A percentile compares a stretch with the other conserved stretches of the same genome.
phyloP scores from a whole-genome alignment of 2,113 vertebrate genomes.

The Tiliqua scincoides region DNA sequence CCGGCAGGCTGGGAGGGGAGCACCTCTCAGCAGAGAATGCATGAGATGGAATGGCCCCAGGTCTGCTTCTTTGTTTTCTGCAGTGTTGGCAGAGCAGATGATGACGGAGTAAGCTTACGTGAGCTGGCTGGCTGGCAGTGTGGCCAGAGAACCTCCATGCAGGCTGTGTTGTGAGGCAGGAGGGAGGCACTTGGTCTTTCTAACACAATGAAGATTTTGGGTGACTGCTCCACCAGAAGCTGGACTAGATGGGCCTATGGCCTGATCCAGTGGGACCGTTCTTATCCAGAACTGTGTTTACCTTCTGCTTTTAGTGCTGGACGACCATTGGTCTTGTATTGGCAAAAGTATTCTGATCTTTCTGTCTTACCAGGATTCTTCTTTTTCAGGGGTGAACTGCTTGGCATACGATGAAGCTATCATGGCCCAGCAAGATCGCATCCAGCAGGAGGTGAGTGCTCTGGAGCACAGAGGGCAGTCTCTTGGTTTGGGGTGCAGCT shows the following conservation, averaged over 20 bases:
- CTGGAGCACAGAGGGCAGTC: not conserved
- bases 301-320: not conserved
- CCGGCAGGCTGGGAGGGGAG: not conserved
- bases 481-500: not conserved
- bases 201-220: too few relatives aligned
- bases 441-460: constrained; percentile 90
- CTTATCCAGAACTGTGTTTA: not conserved
- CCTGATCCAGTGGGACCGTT: too few relatives aligned
- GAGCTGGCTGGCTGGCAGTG: not conserved
- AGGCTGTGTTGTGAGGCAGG: not conserved
- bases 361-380: not conserved
- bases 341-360: too few relatives aligned
- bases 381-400: constrained; percentile 85
- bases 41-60: not conserved
- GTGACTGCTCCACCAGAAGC: not conserved
- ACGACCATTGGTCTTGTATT: not conserved
- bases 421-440: constrained; percentile 93
- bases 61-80: not conserved
- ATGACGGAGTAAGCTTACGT: not conserved
- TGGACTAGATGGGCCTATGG: too few relatives aligned
- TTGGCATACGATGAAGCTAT: constrained; percentile 92
- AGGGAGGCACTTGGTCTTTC: not conserved
- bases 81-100: not conserved
- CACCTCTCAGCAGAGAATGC: not conserved
- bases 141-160: not conserved